Evolutionary conservation across 2,113 vertebrate species (phyloP).

Genomic region (Talpa occidentalis): DNA sequence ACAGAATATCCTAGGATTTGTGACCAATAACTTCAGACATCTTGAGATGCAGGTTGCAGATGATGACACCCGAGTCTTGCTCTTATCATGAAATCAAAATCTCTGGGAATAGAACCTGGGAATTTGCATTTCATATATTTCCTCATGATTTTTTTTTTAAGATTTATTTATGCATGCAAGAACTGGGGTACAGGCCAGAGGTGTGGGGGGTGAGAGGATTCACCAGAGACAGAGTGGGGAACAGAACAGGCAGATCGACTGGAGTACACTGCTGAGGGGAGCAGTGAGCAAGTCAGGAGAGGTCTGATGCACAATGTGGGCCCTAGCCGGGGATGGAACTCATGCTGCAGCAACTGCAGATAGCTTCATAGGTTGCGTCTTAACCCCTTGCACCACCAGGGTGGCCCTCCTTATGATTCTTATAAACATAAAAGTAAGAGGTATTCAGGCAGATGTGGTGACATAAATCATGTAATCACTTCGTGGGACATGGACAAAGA

Average conservation of each 20-base stretch:
- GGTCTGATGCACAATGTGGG: too few relatives aligned
- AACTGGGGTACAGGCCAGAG: too few relatives aligned
- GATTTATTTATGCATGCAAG: too few relatives aligned
- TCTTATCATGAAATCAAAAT: background rate
- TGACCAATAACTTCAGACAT: background rate
- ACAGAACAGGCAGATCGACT: too few relatives aligned
- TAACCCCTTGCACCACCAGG: too few relatives aligned
- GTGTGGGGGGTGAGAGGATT: too few relatives aligned
- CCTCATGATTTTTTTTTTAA: background rate
- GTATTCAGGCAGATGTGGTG: background rate
- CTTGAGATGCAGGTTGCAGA: background rate
- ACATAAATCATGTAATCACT: background rate
- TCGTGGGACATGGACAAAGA: background rate
- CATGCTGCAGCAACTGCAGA: too few relatives aligned
- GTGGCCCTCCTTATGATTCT: background rate
- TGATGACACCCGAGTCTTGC: background rate
- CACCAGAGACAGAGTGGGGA: too few relatives aligned
- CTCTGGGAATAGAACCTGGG: background rate
- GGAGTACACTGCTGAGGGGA: too few relatives aligned
- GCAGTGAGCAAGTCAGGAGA: too few relatives aligned
- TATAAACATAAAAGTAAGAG: background rate
- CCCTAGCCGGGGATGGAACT: too few relatives aligned
- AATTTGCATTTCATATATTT: background rate
- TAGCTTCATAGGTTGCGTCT: too few relatives aligned
- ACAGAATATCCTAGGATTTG: background rate